A percentile compares a stretch with the other conserved stretches of the same genome.
phyloP scores from a whole-genome alignment of 1,140 invertebrate species.

The Conus ventricosus region DNA sequence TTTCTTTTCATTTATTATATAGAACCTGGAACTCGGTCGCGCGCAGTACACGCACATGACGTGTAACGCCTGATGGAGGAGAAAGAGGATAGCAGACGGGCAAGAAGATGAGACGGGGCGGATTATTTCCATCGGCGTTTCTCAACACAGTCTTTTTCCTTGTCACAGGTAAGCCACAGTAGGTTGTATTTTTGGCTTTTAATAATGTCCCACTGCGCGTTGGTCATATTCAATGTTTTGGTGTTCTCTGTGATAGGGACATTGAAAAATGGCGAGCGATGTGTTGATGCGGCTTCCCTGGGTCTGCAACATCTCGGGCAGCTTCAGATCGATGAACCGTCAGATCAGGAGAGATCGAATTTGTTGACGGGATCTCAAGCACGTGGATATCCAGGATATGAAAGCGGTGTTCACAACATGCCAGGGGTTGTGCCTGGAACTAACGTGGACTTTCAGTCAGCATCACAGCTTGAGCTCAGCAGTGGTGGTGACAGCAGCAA shows the following conservation, averaged over 20 bases:
- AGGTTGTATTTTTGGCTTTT: background rate
- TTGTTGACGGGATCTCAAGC: background rate
- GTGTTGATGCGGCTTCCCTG: conserved; percentile 18
- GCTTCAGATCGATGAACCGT: conserved; percentile 26
- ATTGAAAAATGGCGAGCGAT: conserved; percentile 30
- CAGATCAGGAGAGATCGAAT: background rate
- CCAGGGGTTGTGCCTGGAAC: background rate
- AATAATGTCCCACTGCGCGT: background rate
- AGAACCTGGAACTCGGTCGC: background rate
- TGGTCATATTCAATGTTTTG: background rate
- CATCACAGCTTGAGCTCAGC: background rate
- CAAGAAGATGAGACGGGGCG: conserved; percentile 21
- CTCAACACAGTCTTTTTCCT: conserved; percentile 11
- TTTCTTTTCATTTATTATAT: background rate
- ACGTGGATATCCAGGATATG: background rate
- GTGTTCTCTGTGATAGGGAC: conserved; percentile 12
- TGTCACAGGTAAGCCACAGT: conserved; percentile 9
- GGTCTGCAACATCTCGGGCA: background rate
- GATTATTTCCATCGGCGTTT: conserved; percentile 27
- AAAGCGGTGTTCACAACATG: background rate
- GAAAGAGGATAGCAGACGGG: conserved; percentile 30
- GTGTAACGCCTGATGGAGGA: conserved; percentile 29
- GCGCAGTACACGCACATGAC: conserved; percentile 3
- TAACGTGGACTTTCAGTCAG: background rate
- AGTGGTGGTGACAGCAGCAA: background rate